Conservation (phyloP, 2,888 invertebrate species). For the Tetragnatha montana region DNA sequence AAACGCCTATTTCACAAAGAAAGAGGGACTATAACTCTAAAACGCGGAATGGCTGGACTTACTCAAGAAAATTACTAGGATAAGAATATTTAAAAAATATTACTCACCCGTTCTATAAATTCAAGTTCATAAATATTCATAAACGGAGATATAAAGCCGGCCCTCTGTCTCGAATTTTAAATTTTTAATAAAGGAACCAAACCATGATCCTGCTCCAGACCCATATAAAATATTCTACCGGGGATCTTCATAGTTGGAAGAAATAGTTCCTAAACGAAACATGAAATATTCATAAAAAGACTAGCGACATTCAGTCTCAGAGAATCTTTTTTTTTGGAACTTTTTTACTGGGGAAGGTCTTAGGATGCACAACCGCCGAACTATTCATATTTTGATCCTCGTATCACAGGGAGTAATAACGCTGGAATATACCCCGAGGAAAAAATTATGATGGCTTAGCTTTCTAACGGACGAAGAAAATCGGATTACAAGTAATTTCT, state of each 20-base stretch:
- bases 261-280: neutral
- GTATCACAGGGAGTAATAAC: neutral
- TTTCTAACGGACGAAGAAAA: neutral
- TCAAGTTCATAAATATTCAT: neutral
- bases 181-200: neutral
- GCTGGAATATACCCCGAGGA: neutral
- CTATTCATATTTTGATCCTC: neutral
- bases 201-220: neutral
- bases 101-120: neutral
- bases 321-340: neutral
- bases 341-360: neutral
- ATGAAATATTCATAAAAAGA: neutral
- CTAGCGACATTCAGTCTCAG: neutral
- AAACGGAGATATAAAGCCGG: neutral
- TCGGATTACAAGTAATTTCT: slow-evolving; percentile 18
- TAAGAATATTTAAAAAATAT: neutral
- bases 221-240: neutral
- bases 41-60: neutral
- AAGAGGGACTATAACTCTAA: no score
- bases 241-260: neutral
- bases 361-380: neutral
- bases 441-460: slow-evolving; percentile 15
- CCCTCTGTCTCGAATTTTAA: neutral
- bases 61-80: neutral
- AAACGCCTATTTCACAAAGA: no score